A percentile compares a stretch with the other conserved stretches of the same genome.
Evolutionary conservation across 2,113 vertebrate species (phyloP).

Genomic region (Paralichthys olivaceus): DNA sequence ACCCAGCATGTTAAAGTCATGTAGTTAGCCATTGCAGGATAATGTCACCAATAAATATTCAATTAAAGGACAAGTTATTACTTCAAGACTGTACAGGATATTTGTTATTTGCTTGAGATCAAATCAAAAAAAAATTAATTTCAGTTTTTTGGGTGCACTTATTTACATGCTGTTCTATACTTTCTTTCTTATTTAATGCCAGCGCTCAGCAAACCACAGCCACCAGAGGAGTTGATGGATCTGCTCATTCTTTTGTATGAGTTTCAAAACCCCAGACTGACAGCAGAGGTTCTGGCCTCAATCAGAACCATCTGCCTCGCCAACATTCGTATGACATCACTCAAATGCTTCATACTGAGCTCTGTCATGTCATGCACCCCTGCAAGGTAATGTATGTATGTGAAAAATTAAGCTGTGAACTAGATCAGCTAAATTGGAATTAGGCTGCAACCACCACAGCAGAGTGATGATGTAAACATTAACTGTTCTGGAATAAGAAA

Average conservation of each 20-base stretch:
- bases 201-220: conserved; percentile 85
- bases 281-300: conserved; percentile 87
- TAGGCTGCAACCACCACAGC: not conserved
- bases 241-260: conserved; percentile 94
- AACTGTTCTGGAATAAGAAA: not conserved
- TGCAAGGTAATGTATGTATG: conserved; percentile 67
- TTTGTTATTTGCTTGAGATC: not conserved
- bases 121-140: not conserved
- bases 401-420: not conserved
- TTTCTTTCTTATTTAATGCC: not conserved
- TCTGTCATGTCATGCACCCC: conserved; percentile 86
- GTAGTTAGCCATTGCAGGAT: not conserved
- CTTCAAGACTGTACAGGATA: not conserved
- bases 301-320: conserved; percentile 85
- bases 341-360: conserved; percentile 91
- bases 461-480: not conserved
- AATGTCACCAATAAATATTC: not conserved
- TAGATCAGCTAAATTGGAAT: not conserved
- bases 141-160: not conserved
- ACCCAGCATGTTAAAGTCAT: not conserved
- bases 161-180: not conserved
- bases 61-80: no score
- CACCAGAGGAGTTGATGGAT: conserved; percentile 93
- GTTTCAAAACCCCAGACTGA: conserved; percentile 94
- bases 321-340: conserved; percentile 90